Conservation (phyloP, 2,113 vertebrate species). For the Leucoraja erinaceus region DNA sequence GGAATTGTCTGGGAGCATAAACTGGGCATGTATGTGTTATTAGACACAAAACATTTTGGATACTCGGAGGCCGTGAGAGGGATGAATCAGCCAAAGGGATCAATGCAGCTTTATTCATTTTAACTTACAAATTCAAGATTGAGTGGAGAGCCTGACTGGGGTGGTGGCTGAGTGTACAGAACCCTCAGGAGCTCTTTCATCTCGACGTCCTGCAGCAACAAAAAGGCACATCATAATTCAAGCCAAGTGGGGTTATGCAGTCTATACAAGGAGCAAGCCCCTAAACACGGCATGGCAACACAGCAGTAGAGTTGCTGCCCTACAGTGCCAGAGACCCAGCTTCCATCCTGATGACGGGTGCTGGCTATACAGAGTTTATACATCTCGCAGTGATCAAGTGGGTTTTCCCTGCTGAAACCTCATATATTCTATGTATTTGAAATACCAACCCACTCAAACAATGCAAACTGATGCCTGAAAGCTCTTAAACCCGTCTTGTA, state of each 20-base stretch:
- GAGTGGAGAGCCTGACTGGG: slow-evolving; percentile 50
- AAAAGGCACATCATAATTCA: not conserved
- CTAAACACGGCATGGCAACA: too few species aligned
- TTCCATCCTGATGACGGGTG: too few species aligned
- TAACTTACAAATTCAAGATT: slow-evolving; percentile 67
- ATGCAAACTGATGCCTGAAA: too few species aligned
- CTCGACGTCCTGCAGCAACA: slow-evolving; percentile 58
- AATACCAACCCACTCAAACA: not conserved
- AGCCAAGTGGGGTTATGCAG: not conserved
- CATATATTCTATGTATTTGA: not conserved
- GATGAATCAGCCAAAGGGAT: not conserved
- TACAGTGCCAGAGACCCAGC: too few species aligned
- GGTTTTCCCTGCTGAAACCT: not conserved
- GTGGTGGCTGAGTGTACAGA: slow-evolving; percentile 59
- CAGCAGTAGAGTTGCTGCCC: too few species aligned
- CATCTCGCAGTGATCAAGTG: too few species aligned
- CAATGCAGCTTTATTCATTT: not conserved
- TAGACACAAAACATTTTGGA: not conserved
- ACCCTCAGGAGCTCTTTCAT: slow-evolving; percentile 57
- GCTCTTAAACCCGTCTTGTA: too few species aligned
- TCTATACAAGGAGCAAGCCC: too few species aligned
- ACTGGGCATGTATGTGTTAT: not conserved
- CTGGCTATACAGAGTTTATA: too few species aligned
- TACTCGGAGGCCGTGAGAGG: not conserved
- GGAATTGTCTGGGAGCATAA: too few species aligned